Base-by-base conservation (phyloP, 2,888 invertebrate genomes). In the Chalcosyrphus nemorum region DNA sequence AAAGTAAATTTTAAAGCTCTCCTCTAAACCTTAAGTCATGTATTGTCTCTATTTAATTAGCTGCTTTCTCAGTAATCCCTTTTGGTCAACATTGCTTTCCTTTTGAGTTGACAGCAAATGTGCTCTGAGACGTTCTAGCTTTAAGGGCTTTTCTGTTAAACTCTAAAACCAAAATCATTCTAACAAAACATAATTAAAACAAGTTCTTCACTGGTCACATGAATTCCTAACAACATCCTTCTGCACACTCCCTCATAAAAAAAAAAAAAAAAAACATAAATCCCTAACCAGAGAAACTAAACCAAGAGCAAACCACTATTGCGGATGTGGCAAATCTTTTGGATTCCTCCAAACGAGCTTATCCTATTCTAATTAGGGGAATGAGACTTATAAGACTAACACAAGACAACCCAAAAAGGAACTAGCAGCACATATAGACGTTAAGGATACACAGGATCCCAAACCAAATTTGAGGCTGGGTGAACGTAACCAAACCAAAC, bases 361-460 rank as follows among this genome's bases (percentile, higher is more conserved):
- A 84, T 84, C 82, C 82, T 84, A 57, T 78, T 78, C 68, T 84
- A 84, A 84, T 84, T 84, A 84, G 70, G 68, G 57, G 74, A 78
- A 82, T 82, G 75, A 50, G 59, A 13, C 54, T 45, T 27, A 38
- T 19, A 35, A 52, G 47, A 24, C 29, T 38, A 13, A n/a, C 35
- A 38, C 27, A 35, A 52, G 47, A 24, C 29, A 47, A 13, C 15
- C 32, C 11, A 5, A 13, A 13, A 13, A n/a, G 15, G 41, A 35
- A n/a, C n/a, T 47, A 24, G 66, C n/a, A 74, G 57, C n/a, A n/a
- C n/a, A n/a, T n/a, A n/a, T n/a, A n/a, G n/a, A n/a, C n/a, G n/a
- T n/a, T n/a, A n/a, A 43, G 59, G n/a, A 66, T 65, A 50, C 47
- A 21, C 59, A 38, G 32, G 15, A 68, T 59, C 32, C 47, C 24